A percentile compares a stretch with the other conserved stretches of the same genome.
Evolutionary conservation across 2,888 invertebrate species (phyloP).

Genomic region (Chaitophorus viminalis): DNA sequence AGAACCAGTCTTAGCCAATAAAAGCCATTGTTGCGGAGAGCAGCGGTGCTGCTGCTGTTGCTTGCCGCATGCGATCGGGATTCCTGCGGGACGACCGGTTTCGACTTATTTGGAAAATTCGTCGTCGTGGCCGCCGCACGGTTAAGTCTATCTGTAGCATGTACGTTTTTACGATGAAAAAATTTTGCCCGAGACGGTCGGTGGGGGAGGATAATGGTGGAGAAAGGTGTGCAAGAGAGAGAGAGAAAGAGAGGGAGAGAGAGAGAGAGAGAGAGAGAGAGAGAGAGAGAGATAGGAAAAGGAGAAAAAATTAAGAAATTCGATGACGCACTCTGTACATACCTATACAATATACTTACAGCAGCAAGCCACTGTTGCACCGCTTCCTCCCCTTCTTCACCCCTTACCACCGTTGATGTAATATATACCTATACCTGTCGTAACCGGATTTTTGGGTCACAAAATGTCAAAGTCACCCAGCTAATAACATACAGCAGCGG

Average conservation of each 20-base stretch:
- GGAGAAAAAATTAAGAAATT: neutral
- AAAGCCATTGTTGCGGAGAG: slow-evolving; percentile 56
- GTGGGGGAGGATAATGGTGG: neutral
- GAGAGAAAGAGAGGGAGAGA: neutral
- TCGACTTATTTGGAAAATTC: slow-evolving; percentile 62
- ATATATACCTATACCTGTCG: no score
- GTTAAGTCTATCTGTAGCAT: slow-evolving; percentile 51
- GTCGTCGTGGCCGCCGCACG: neutral
- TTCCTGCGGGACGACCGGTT: slow-evolving; percentile 59
- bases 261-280: neutral
- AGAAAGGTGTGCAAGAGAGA: neutral
- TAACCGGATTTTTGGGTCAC: slow-evolving; percentile 52
- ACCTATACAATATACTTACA: neutral
- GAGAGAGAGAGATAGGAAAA: neutral
- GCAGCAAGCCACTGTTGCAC: neutral
- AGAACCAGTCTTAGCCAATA: slow-evolving; percentile 60
- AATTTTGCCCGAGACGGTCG: neutral
- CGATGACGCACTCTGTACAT: neutral
- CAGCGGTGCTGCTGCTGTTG: neutral
- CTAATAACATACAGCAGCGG: neutral
- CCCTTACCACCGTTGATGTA: no score
- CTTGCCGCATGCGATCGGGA: slow-evolving; percentile 51
- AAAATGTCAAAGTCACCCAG: slow-evolving; percentile 26
- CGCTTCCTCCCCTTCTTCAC: no score
- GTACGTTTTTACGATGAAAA: slow-evolving; percentile 49